A percentile compares a stretch with the other conserved stretches of the same genome.
phyloP scores from a whole-genome alignment of 2,113 vertebrate species.

The Corvus hawaiiensis region DNA sequence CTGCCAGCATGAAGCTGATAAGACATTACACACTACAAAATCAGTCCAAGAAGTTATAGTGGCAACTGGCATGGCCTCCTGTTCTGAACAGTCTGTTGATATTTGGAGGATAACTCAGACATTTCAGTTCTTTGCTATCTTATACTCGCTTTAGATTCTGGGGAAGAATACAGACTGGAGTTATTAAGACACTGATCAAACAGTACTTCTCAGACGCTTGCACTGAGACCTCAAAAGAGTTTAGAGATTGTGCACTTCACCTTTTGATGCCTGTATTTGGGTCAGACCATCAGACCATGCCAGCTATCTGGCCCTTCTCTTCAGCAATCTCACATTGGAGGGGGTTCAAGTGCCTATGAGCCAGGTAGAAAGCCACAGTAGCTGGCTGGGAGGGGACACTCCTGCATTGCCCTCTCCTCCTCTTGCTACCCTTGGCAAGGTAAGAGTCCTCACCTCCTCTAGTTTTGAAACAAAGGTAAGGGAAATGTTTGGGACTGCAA shows the following conservation, averaged over 20 bases:
- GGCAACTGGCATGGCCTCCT: not conserved
- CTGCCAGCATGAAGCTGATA: not conserved
- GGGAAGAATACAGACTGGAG: not conserved
- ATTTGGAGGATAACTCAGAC: not conserved
- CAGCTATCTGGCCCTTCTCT: not conserved
- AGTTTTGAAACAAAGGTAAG: not conserved
- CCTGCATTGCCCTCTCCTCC: not conserved
- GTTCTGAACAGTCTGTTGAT: not conserved
- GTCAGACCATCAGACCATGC: not conserved
- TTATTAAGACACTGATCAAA: not conserved
- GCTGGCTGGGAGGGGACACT: not conserved
- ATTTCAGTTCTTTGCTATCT: not conserved
- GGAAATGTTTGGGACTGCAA: not conserved
- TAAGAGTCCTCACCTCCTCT: not conserved
- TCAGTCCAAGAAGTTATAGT: not conserved
- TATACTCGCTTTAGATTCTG: not conserved
- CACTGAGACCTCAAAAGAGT: not conserved
- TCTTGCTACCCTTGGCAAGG: not conserved
- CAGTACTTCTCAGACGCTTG: not conserved
- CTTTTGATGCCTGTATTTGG: accelerated
- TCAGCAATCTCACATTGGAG: not conserved
- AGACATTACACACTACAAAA: not conserved
- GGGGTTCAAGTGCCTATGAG: accelerated
- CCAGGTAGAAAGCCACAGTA: not conserved
- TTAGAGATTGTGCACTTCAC: not conserved